Evolutionary conservation across 2,113 vertebrate genomes (phyloP).

Genomic region (Xiphophorus maculatus): DNA sequence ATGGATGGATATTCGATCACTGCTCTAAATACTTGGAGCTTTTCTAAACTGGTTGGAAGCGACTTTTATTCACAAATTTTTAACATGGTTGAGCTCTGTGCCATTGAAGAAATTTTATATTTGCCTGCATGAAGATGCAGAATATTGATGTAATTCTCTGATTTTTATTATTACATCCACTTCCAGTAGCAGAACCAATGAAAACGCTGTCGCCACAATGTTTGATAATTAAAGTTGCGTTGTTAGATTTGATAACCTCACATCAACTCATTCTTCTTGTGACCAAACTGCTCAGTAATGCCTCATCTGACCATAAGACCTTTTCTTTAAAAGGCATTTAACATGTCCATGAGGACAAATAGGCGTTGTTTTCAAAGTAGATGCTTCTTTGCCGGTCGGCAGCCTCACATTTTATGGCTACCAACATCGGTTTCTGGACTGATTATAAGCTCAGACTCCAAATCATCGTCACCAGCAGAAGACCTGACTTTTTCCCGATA

Average conservation of each 20-base stretch:
- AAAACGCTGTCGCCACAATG: too few relatives aligned
- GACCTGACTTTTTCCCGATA: constrained; percentile 95
- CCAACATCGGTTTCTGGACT: background rate
- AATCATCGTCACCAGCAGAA: constrained; percentile 82
- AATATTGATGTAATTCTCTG: too few relatives aligned
- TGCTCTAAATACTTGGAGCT: background rate
- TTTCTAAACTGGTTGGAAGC: background rate
- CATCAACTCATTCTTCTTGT: background rate
- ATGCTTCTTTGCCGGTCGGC: background rate
- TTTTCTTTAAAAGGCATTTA: too few relatives aligned
- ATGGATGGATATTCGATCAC: background rate
- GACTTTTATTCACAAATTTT: background rate
- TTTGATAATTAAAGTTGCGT: background rate
- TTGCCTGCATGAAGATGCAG: background rate
- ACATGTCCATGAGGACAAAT: background rate
- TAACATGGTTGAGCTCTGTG: background rate
- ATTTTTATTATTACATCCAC: too few relatives aligned
- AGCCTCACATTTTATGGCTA: background rate
- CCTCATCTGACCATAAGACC: background rate
- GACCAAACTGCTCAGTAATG: background rate
- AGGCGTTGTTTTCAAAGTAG: background rate
- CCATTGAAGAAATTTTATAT: background rate
- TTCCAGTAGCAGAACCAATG: too few relatives aligned
- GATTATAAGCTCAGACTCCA: background rate
- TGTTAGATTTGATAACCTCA: background rate